Evolutionary conservation across 2,888 invertebrate genomes (phyloP).

Genomic region (Dicyrtomina minuta): DNA sequence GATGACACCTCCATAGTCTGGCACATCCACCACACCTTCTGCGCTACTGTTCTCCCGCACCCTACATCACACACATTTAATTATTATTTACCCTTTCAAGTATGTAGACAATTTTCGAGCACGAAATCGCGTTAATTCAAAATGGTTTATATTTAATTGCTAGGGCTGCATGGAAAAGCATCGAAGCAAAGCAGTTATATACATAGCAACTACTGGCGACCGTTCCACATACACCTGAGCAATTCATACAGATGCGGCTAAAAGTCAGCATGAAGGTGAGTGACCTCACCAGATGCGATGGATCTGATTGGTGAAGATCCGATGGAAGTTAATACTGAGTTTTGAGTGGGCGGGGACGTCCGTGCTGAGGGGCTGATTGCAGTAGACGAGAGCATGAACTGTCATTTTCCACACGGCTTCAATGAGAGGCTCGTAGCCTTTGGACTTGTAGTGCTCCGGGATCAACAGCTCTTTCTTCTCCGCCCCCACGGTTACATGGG

Average conservation of each 20-base stretch:
- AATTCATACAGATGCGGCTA: too few species aligned
- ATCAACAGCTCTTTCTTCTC: background rate
- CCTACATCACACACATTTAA: too few species aligned
- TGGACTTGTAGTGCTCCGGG: background rate
- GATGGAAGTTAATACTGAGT: background rate
- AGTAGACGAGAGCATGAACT: slow-evolving; percentile 1
- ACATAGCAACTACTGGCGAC: too few species aligned
- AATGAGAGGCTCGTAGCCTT: slow-evolving; percentile 8
- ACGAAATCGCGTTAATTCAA: too few species aligned
- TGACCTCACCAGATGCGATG: slow-evolving; percentile 4
- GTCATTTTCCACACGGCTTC: slow-evolving; percentile 16
- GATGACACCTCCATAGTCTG: slow-evolving; percentile 14
- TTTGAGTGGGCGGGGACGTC: background rate
- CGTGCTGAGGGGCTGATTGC: background rate
- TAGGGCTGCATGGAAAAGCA: too few species aligned
- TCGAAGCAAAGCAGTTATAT: too few species aligned
- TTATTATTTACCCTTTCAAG: too few species aligned
- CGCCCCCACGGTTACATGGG: background rate
- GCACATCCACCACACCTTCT: too few species aligned
- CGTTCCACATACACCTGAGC: too few species aligned
- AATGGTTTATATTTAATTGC: too few species aligned
- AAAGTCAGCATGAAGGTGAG: background rate
- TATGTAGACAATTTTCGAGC: too few species aligned
- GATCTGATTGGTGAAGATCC: slow-evolving; percentile 12
- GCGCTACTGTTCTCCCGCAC: too few species aligned